A percentile compares a stretch with the other conserved stretches of the same genome.
phyloP scores from a whole-genome alignment of 2,113 vertebrate species.

The Lutjanus erythropterus region DNA sequence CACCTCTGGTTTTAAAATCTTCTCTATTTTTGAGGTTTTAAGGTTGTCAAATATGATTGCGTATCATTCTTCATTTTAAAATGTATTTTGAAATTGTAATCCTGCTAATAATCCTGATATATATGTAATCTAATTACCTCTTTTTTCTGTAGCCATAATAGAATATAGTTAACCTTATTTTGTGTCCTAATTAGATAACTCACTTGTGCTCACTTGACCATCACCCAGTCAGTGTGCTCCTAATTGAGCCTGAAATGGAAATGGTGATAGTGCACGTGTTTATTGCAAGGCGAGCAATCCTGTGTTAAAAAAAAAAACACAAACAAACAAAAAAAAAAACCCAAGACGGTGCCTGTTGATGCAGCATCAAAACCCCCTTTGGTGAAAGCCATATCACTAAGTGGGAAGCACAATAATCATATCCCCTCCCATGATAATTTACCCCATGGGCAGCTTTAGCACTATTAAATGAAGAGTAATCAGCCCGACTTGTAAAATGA shows the following conservation, averaged over 20 bases:
- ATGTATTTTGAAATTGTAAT: too few relatives aligned
- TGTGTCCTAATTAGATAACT: too few relatives aligned
- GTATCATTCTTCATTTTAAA: too few relatives aligned
- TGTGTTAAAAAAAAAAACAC: background rate
- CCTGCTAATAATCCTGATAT: too few relatives aligned
- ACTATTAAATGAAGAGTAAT: conserved; percentile 64
- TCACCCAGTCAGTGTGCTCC: conserved; percentile 15
- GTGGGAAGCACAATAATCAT: conserved; percentile 62
- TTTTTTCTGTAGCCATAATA: too few relatives aligned
- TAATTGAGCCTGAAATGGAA: conserved; percentile 66
- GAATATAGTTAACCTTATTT: too few relatives aligned
- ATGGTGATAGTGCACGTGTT: conserved; percentile 19
- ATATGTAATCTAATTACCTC: too few relatives aligned
- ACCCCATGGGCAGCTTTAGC: conserved; percentile 59
- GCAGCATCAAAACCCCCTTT: conserved; percentile 42
- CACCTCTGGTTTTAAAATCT: too few relatives aligned
- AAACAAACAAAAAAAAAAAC: background rate
- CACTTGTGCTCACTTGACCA: conserved; percentile 45
- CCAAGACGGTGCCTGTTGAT: conserved; percentile 43
- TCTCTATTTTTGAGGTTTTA: too few relatives aligned
- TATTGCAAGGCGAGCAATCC: conserved; percentile 25
- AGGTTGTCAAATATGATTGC: too few relatives aligned
- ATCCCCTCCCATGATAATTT: conserved; percentile 61
- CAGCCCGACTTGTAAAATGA: conserved; percentile 65
- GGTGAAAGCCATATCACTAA: conserved; percentile 60